These are phyloP conservation scores for Daubentonia madagascariensis DNA, from an alignment of 2,113 vertebrate species.

Conservation along the genomic window DNA sequence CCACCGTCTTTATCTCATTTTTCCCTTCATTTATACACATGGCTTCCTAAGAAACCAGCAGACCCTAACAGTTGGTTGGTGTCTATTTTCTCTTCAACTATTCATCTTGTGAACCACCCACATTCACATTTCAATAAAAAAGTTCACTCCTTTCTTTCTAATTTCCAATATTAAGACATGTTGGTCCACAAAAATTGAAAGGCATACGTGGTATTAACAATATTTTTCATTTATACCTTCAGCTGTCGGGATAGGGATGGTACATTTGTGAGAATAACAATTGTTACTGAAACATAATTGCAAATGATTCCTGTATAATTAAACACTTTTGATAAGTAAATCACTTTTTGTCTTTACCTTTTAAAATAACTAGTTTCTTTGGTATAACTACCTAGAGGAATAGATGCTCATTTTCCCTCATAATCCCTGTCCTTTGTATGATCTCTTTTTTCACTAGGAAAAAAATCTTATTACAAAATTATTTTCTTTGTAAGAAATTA, in stretches of 20 bases:
- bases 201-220: background rate
- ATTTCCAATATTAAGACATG: background rate
- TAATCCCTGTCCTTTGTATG: background rate
- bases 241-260: background rate
- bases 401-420: background rate
- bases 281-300: background rate
- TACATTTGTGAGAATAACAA: background rate
- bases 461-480: background rate
- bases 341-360: background rate
- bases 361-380: background rate
- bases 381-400: background rate
- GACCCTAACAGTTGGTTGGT: background rate
- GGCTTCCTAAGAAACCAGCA: background rate
- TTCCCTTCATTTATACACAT: background rate
- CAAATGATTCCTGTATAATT: background rate
- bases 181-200: background rate
- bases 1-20: background rate
- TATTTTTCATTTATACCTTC: background rate
- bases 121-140: background rate
- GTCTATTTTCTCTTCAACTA: background rate
- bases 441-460: background rate
- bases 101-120: background rate
- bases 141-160: background rate
- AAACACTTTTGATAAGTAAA: background rate
- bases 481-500: background rate